Conservation (phyloP, 2,113 vertebrate species). For the Neotragus pygmaeus region DNA sequence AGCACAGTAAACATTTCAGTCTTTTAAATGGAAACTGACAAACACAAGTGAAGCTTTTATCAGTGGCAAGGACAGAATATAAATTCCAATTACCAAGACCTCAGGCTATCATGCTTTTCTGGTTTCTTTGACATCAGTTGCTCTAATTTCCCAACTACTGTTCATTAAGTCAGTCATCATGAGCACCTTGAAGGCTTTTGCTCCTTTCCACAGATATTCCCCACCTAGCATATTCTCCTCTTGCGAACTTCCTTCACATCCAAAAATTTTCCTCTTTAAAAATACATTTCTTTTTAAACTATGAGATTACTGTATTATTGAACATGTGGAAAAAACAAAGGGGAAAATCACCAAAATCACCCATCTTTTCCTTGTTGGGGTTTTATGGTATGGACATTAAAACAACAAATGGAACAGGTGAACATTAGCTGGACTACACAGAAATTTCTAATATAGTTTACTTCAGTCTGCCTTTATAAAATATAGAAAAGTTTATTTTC, state of each 20-base stretch:
- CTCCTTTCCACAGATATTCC: neutral
- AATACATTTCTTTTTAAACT: neutral
- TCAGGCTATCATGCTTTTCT: neutral
- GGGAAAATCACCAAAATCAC: neutral
- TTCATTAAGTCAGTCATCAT: neutral
- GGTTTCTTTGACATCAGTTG: neutral
- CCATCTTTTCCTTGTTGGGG: neutral
- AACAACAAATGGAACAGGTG: neutral
- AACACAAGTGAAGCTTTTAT: neutral
- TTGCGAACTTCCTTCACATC: neutral
- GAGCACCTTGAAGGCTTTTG: neutral
- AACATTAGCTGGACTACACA: neutral
- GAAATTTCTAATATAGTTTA: neutral
- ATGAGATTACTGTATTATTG: neutral
- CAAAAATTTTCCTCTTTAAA: neutral
- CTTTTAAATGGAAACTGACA: neutral
- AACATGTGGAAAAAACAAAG: neutral
- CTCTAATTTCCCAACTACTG: neutral
- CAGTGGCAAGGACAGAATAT: neutral
- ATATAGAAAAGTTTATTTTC: neutral
- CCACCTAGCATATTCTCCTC: neutral
- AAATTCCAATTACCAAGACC: neutral
- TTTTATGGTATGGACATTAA: neutral
- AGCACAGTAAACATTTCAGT: neutral
- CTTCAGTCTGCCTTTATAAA: neutral